Evolutionary conservation across 2,888 invertebrate genomes (phyloP), one percentile per base, ranked within the genome.

Genomic region (Heterodera filipjevi): DNA sequence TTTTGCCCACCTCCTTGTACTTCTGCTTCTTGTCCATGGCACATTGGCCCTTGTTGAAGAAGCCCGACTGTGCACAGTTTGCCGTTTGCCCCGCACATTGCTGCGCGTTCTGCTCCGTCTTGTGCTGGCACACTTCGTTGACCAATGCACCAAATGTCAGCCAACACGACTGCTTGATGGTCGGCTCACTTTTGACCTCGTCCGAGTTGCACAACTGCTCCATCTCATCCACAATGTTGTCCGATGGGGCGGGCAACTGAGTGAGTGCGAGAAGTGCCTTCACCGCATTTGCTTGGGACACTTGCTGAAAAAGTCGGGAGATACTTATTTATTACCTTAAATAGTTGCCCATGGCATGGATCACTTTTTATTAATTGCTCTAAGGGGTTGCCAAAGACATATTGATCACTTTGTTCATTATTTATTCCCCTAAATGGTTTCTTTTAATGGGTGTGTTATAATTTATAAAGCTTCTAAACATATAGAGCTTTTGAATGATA

Each of bases 121-220:
- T 82, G 71, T 84, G 77, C 77, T 83, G 84, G 83, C 87, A 87
- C 72, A 85, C 59, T 75, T 83, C 84, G 66, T 46, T 77, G 77
- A 83, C 77, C 77, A 79, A 44, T 76, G 84, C 81, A 35, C 85
- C 83, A 68, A 81, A 74, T 76, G 84, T 79, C 75, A 87, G 79
- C 71, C 84, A 81, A 76, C 83, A 82, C 77, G 81, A 82, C 70
- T 86, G 86, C 66, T 82, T 78, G 66, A 84, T 81, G n/a, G 81
- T 79, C 68, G 84, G 82, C 72, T 79, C 80, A 19, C 78, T 79
- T 49, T 82, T 82, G 39, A 82, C 81, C 77, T 59, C 66, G n/a
- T 81, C 72, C 66, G 74, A 53, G 74, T 81, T 78, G 81, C 84
- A 84, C 30, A 82, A 72, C 66, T 72, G 71, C 75, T 79, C 66